These are phyloP conservation scores for Brienomyrus brachyistius DNA, from an alignment of 2,113 vertebrate species.

Conservation along the genomic window DNA sequence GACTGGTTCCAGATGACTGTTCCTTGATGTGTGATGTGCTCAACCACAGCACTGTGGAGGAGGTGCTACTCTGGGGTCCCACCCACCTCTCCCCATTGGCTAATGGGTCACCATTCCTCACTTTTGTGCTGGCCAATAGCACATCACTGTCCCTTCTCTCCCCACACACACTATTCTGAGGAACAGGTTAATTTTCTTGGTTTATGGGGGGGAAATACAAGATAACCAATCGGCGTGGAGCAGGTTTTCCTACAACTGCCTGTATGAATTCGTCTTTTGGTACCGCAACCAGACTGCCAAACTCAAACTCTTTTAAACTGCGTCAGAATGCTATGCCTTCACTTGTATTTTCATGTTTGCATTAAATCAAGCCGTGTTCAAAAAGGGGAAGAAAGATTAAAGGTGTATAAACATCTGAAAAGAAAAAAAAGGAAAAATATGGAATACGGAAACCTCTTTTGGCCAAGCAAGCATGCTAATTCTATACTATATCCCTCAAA, in stretches of 20 bases:
- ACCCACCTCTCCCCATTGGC: not conserved
- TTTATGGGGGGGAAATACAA: not conserved
- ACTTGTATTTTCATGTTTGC: slow-evolving; percentile 23
- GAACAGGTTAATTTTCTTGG: not conserved
- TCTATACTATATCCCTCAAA: slow-evolving; percentile 45
- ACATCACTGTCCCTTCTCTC: not conserved
- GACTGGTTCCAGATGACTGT: not conserved
- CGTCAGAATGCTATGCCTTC: slow-evolving; percentile 17
- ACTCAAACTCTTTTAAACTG: not conserved
- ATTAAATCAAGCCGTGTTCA: slow-evolving; percentile 24
- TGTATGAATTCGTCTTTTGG: not conserved
- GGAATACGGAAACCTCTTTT: slow-evolving; percentile 49
- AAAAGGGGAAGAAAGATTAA: slow-evolving; percentile 28
- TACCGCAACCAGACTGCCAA: not conserved
- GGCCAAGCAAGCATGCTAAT: slow-evolving; percentile 72
- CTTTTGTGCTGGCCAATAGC: not conserved
- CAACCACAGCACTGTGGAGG: not conserved
- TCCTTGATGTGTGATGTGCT: not conserved
- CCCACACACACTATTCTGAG: not conserved
- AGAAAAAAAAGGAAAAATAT: slow-evolving; percentile 45
- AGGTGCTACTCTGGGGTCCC: not conserved
- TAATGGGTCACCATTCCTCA: not conserved
- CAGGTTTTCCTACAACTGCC: not conserved
- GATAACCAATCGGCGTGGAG: not conserved
- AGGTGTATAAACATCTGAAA: slow-evolving; percentile 32